These are phyloP conservation scores for Megamerina dolium DNA, from an alignment of 2,888 invertebrate genomes.

Conservation along the genomic window DNA sequence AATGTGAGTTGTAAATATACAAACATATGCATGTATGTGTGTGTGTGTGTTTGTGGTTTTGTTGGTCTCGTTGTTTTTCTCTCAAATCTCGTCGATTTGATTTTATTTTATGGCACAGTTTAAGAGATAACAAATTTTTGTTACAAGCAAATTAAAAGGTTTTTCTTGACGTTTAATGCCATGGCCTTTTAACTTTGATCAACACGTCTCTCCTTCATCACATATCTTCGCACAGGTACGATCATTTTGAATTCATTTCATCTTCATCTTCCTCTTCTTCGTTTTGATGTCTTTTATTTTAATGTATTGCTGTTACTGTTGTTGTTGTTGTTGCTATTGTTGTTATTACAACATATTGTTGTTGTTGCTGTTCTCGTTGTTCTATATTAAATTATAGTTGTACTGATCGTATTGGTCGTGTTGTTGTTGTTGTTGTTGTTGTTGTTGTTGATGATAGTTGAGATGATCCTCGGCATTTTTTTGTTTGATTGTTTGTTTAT, in stretches of 20 bases:
- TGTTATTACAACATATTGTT: too few species aligned
- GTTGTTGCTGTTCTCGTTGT: conserved; percentile 2
- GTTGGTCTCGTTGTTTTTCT: conserved; percentile 8
- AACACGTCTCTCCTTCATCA: not conserved
- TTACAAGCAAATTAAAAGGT: conserved; percentile 47
- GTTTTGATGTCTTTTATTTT: too few species aligned
- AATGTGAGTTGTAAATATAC: not conserved
- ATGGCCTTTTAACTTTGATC: conserved; percentile 28
- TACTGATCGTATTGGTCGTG: conserved; percentile 1
- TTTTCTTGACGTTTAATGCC: conserved; percentile 35
- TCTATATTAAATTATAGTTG: not conserved
- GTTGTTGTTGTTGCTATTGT: too few species aligned
- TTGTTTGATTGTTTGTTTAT: not conserved
- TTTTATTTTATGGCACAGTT: conserved; percentile 37
- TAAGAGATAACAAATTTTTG: conserved; percentile 45
- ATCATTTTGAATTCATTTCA: too few species aligned
- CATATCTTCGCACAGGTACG: too few species aligned
- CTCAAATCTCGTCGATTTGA: conserved; percentile 7
- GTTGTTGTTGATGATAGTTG: conserved; percentile 6
- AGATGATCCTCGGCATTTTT: conserved; percentile 8
- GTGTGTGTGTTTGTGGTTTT: conserved; percentile 26
- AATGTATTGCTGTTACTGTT: too few species aligned
- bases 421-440: not conserved
- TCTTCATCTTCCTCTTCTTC: too few species aligned
- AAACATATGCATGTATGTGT: not conserved